phyloP scores from a whole-genome alignment of 2,797 vertebrate genomes.

The Centropyge bicolor region DNA sequence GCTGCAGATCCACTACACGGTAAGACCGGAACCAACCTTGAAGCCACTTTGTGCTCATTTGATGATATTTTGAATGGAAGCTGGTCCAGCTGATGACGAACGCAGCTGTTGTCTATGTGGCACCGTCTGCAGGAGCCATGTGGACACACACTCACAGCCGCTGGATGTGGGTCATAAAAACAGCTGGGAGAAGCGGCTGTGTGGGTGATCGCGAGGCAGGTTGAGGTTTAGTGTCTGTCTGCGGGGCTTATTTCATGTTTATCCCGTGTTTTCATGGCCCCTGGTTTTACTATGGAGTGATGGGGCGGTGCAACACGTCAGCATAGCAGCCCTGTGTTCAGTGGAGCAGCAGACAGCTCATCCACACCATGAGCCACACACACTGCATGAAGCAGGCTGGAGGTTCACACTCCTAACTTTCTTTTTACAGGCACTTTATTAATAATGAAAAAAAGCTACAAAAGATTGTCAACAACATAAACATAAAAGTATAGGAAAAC shows the following conservation, averaged over 20 bases:
- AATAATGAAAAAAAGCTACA: not conserved
- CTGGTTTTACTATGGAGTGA: slow-evolving; percentile 37
- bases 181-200: not conserved
- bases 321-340: slow-evolving; percentile 68
- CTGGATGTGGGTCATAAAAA: not conserved
- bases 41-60: not conserved
- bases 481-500: too few species aligned
- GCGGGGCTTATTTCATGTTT: not conserved
- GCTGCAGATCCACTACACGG: slow-evolving; percentile 95
- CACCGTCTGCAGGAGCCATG: slow-evolving; percentile 56
- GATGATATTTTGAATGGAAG: not conserved
- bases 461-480: too few species aligned
- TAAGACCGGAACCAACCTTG: slow-evolving; percentile 72
- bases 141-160: slow-evolving; percentile 8
- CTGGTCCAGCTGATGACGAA: slow-evolving; percentile 49
- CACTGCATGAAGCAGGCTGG: not conserved
- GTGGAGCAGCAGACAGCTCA: slow-evolving; percentile 6
- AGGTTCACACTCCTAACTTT: not conserved
- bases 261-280: not conserved
- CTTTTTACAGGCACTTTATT: not conserved
- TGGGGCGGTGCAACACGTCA: slow-evolving; percentile 87
- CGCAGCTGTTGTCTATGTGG: slow-evolving; percentile 75
- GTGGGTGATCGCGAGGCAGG: not conserved
- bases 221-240: not conserved
- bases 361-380: not conserved